Conservation (phyloP, 2,888 invertebrate genomes). For the Apamea epomidion region DNA sequence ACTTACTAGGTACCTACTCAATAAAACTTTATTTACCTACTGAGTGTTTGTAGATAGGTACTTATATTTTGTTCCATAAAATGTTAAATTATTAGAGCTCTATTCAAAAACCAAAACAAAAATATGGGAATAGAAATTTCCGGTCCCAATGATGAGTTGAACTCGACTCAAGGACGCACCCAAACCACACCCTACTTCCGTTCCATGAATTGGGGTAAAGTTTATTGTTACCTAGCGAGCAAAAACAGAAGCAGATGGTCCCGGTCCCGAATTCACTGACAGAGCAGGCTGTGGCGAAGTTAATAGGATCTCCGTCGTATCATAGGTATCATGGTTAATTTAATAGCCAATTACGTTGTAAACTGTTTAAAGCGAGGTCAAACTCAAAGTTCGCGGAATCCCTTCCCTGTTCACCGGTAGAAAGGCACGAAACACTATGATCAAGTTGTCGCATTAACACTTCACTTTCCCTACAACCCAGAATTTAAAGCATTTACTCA, state of each 20-base stretch:
- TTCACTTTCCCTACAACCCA: slow-evolving; percentile 88
- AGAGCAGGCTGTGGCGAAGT: slow-evolving; percentile 60
- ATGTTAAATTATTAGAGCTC: slow-evolving; percentile 12
- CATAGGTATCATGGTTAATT: slow-evolving; percentile 69
- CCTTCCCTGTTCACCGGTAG: slow-evolving; percentile 80
- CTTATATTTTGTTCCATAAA: not conserved
- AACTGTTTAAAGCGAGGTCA: slow-evolving; percentile 76
- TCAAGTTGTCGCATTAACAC: slow-evolving; percentile 88
- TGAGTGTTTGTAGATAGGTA: not conserved
- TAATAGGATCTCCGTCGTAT: slow-evolving; percentile 62
- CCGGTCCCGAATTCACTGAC: slow-evolving; percentile 54
- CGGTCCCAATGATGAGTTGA: slow-evolving; percentile 78
- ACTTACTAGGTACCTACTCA: not conserved
- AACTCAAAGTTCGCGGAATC: slow-evolving; percentile 76
- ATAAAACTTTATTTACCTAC: not conserved
- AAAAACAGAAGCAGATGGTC: slow-evolving; percentile 81
- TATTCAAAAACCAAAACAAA: slow-evolving; percentile 65
- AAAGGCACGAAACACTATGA: slow-evolving; percentile 82
- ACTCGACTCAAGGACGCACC: slow-evolving; percentile 87
- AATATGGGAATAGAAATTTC: slow-evolving; percentile 78
- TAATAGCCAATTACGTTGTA: slow-evolving; percentile 76
- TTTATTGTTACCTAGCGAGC: slow-evolving; percentile 73
- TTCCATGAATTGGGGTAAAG: slow-evolving; percentile 82
- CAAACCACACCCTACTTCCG: slow-evolving; percentile 88
- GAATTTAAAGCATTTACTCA: slow-evolving; percentile 89